Evolutionary conservation across 37 sponge, comb jelly and placozoan species (phyloP).

Genomic region (Halisarca cf. caerulea): DNA sequence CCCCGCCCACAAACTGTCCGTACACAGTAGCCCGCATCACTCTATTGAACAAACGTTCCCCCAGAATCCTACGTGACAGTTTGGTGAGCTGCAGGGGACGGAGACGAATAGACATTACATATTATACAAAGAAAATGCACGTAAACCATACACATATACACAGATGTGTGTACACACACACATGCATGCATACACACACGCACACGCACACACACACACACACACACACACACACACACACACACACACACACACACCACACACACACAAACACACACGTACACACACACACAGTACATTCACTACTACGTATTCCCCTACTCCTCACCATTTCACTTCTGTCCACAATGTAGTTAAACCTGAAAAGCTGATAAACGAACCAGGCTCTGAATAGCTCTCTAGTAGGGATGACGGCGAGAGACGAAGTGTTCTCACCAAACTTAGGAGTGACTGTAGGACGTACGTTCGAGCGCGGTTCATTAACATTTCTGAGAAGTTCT

Average conservation of each 20-base stretch:
- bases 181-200: neutral
- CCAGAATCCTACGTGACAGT: conserved; percentile 33
- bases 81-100: conserved; percentile 43
- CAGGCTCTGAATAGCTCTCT: conserved; percentile 61
- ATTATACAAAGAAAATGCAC: neutral
- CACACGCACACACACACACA: conserved; percentile 22
- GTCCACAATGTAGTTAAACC: neutral
- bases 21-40: conserved; percentile 81
- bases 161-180: neutral
- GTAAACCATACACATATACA: conserved; percentile 3
- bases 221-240: conserved; percentile 25
- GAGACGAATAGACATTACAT: neutral
- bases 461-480: too few species aligned
- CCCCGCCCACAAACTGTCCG: conserved; percentile 95
- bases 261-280: conserved; percentile 7
- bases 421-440: conserved; percentile 41
- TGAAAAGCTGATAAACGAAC: conserved; percentile 60
- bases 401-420: conserved; percentile 39
- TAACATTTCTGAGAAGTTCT: too few species aligned
- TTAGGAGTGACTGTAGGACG: neutral
- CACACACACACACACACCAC: conserved; percentile 22
- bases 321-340: neutral
- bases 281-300: neutral
- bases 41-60: conserved; percentile 43
- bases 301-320: neutral